Conservation (phyloP, 2,888 invertebrate species). For the Yponomeuta evonymella region DNA sequence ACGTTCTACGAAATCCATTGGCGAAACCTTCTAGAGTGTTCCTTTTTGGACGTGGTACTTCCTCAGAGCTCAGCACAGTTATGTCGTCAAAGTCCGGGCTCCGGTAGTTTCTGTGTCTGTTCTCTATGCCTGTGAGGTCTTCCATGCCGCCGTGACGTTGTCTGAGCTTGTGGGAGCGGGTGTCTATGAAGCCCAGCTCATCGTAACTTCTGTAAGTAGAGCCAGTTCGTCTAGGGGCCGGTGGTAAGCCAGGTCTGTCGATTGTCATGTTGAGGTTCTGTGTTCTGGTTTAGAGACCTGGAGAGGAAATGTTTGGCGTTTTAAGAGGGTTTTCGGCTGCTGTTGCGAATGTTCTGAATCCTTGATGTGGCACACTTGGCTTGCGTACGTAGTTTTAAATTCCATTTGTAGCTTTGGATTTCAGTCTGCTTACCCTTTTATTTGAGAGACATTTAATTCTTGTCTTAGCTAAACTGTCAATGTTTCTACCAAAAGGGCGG, state of each 20-base stretch:
- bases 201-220: conserved; percentile 71
- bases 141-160: conserved; percentile 63
- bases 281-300: conserved; percentile 36
- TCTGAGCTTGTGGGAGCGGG: conserved; percentile 49
- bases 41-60: conserved; percentile 55
- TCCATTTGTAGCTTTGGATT: not conserved
- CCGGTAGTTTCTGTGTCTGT: conserved; percentile 38
- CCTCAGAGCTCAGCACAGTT: conserved; percentile 66
- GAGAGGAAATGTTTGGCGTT: conserved; percentile 41
- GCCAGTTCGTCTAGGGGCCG: conserved; percentile 57
- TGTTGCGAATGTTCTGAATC: conserved; percentile 2
- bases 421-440: not conserved
- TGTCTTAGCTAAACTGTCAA: no score
- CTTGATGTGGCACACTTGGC: conserved; percentile 14
- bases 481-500: no score
- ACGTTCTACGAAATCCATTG: conserved; percentile 62
- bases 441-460: not conserved
- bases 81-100: conserved; percentile 61
- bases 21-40: conserved; percentile 65
- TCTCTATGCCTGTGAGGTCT: conserved; percentile 59
- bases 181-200: conserved; percentile 58
- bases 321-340: conserved; percentile 29
- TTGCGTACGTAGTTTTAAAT: conserved; percentile 4
- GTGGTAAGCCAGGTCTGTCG: conserved; percentile 62
- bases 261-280: conserved; percentile 31